Evolutionary conservation across 1,140 invertebrate species (phyloP), one percentile per base, ranked within the genome.

Genomic region (Myzus persicae): DNA sequence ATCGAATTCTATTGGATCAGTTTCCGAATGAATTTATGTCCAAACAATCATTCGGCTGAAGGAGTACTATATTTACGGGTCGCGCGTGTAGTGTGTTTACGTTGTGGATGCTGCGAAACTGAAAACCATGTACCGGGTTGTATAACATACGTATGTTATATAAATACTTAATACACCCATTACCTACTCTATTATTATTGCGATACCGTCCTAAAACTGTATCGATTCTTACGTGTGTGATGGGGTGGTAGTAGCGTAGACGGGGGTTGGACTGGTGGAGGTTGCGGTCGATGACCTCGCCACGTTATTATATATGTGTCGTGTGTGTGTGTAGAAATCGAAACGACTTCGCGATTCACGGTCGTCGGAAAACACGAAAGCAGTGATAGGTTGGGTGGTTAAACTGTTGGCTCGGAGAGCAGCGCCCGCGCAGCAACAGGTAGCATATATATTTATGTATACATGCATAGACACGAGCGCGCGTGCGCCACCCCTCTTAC

Each of bases 321-420:
- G 31, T 11, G 40, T 18, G 22, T 26, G 9, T 31, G 85, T 46
- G 46, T 31, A 87, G 4, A 40, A 90, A 90, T 59, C 88, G 88
- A 59, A 90, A 90, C 38, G 14, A n/a, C 59, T 31, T 67, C 59
- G 59, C 59, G 88, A 90, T 90, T 59, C 88, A 59, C 88, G 88
- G 88, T 59, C 87, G 51, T 89, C 46, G 88, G 88, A 31, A 24
- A 46, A n/a, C 38, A 40, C 38, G 38, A 22, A 40, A n/a, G 8
- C 87, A 22, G 31, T 20, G n/a, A n/a, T 20, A 46, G 40, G 40
- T n/a, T 44, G 59, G 11, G 90, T 44, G 40, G 26, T 91, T 92
- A 76, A 92, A 76, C 91, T 92, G 91, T 92, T 92, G 91, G 84
- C 26, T 31, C 90, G 20, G 44, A n/a, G 91, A 76, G 91, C 26